phyloP scores from a whole-genome alignment of 2,888 invertebrate species.

The Bombylius discolor region DNA sequence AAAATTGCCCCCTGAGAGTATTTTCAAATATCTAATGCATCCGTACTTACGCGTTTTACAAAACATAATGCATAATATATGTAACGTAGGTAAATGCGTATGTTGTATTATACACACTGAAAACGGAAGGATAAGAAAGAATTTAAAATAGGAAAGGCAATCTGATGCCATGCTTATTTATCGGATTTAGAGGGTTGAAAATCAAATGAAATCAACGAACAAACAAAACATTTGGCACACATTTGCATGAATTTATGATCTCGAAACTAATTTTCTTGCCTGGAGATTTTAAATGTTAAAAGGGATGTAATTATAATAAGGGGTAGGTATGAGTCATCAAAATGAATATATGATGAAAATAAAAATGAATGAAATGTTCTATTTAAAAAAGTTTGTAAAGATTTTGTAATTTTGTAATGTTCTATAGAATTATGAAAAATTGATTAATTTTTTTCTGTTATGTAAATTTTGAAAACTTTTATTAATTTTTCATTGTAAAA shows the following conservation, averaged over 20 bases:
- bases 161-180: not conserved
- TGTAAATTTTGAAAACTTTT: too few relatives aligned
- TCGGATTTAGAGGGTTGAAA: not conserved
- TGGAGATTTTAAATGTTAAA: not conserved
- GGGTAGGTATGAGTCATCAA: not conserved
- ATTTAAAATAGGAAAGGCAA: not conserved
- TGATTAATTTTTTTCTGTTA: too few relatives aligned
- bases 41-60: too few relatives aligned
- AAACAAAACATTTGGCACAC: constrained; percentile 7
- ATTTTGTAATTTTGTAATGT: too few relatives aligned
- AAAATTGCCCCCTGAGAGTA: not conserved
- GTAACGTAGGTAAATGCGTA: not conserved
- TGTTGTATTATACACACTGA: too few relatives aligned
- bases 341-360: too few relatives aligned
- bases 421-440: too few relatives aligned
- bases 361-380: too few relatives aligned
- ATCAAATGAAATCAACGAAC: constrained; percentile 5
- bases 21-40: not conserved
- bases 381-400: too few relatives aligned
- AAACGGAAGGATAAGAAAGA: not conserved
- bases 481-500: too few relatives aligned
- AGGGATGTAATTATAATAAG: not conserved
- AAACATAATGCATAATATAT: not conserved
- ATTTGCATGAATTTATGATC: constrained; percentile 4
- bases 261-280: constrained; percentile 3